Conservation (phyloP, 2,113 vertebrate genomes). For the Turdus rufiventris region DNA sequence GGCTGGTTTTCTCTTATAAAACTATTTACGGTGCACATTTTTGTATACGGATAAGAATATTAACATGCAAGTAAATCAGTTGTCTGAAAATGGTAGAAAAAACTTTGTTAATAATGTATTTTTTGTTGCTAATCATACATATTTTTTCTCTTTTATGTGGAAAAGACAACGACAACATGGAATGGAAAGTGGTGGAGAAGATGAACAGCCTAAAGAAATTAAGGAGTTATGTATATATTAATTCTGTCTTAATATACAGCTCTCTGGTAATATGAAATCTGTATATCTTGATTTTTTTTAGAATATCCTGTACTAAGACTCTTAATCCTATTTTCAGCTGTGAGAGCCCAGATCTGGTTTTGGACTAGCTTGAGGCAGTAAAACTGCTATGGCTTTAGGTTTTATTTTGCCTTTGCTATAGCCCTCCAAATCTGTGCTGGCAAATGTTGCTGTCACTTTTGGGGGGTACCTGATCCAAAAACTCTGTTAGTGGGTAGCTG, state of each 20-base stretch:
- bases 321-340: not conserved
- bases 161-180: not conserved
- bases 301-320: not conserved
- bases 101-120: not conserved
- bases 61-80: slow-evolving; percentile 46
- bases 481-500: not conserved
- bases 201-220: not conserved
- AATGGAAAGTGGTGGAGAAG: not conserved
- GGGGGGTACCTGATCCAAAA: not conserved
- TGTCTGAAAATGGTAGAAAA: not conserved
- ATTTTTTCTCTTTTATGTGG: not conserved
- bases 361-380: not conserved
- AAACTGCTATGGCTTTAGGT: not conserved
- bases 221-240: not conserved
- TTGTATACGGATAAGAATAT: slow-evolving; percentile 6
- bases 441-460: not conserved
- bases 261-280: not conserved
- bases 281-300: not conserved
- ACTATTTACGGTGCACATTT: slow-evolving; percentile 47
- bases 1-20: slow-evolving; percentile 57
- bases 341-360: not conserved
- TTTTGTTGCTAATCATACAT: not conserved
- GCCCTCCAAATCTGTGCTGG: not conserved
- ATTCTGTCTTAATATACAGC: not conserved
- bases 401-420: not conserved